Conservation (phyloP, 2,797 vertebrate genomes). For the Sus cebifrons region DNA sequence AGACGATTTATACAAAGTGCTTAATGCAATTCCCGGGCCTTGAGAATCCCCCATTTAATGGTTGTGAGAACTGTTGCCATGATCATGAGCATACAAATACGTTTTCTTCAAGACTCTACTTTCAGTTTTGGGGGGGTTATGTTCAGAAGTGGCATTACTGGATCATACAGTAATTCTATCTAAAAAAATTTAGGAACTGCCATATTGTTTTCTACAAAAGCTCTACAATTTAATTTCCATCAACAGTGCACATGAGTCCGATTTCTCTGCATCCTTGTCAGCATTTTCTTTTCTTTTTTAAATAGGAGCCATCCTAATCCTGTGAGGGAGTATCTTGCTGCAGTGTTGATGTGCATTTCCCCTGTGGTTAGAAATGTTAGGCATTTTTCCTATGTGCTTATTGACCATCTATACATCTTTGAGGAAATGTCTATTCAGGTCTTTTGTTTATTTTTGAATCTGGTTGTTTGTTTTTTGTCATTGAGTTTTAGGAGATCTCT, state of each 20-base stretch:
- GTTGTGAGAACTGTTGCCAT: neutral
- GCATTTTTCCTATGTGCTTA: neutral
- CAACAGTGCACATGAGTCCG: neutral
- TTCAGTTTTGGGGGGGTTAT: neutral
- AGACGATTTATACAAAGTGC: neutral
- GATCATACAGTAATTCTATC: neutral
- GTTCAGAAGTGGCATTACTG: neutral
- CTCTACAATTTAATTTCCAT: neutral
- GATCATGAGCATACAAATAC: neutral
- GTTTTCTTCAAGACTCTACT: neutral
- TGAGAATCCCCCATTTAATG: neutral
- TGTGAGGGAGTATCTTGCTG: neutral
- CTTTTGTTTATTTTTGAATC: neutral
- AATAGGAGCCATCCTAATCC: neutral
- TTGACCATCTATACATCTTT: neutral
- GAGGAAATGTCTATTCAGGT: neutral
- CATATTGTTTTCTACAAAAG: neutral
- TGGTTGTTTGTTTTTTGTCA: neutral
- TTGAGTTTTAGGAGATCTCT: neutral
- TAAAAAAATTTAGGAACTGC: neutral
- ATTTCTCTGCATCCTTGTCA: neutral
- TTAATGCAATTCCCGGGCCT: neutral
- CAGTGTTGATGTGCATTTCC: neutral
- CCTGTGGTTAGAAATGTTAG: neutral
- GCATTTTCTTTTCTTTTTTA: neutral